Conservation (phyloP, 2,888 invertebrate genomes). For the Neoitamus cyanurus region DNA sequence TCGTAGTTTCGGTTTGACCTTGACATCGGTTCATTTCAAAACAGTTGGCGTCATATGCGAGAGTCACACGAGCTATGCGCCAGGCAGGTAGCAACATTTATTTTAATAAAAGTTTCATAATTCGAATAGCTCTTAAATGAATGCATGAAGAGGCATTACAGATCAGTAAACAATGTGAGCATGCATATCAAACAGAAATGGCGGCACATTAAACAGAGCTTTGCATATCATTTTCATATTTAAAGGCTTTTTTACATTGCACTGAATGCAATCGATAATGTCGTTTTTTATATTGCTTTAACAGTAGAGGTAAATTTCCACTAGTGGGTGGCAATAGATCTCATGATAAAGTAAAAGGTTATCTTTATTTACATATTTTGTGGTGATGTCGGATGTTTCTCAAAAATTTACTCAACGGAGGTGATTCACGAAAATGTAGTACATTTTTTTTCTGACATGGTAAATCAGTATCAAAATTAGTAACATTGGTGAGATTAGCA, state of each 20-base stretch:
- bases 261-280: neutral
- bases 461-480: too few relatives aligned
- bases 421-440: neutral
- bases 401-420: neutral
- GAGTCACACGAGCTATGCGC: neutral
- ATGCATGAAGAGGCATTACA: slow-evolving; percentile 15
- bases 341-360: neutral
- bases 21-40: slow-evolving; percentile 34
- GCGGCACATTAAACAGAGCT: slow-evolving; percentile 21
- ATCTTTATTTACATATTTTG: neutral
- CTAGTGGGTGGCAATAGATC: neutral
- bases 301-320: neutral
- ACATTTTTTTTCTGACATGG: neutral
- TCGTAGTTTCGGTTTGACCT: neutral
- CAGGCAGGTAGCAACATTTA: slow-evolving; percentile 13
- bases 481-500: too few relatives aligned
- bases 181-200: slow-evolving; percentile 38
- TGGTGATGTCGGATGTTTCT: neutral
- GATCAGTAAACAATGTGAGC: slow-evolving; percentile 31
- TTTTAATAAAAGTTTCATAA: slow-evolving; percentile 9
- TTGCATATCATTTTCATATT: slow-evolving; percentile 21
- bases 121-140: neutral
- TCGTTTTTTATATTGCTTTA: neutral
- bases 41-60: slow-evolving; percentile 6
- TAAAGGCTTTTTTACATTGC: neutral